phyloP scores from a whole-genome alignment of 2,888 invertebrate species.

The Cepaea hortensis region DNA sequence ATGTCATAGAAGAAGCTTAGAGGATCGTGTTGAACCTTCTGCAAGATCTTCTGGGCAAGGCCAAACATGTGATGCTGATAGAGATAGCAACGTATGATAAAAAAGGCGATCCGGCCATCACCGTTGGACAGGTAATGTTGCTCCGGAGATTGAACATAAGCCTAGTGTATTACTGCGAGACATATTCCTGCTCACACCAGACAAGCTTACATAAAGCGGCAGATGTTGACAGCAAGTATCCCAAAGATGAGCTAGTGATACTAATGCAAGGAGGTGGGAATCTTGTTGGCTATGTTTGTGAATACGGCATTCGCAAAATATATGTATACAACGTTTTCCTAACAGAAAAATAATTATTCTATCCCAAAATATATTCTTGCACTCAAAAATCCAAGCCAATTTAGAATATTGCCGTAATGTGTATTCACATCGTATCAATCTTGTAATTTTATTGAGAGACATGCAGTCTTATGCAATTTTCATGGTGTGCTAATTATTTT shows the following conservation, averaged over 20 bases:
- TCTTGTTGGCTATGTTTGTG: conserved; percentile 44
- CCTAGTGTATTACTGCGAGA: conserved; percentile 48
- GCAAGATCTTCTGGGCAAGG: not conserved
- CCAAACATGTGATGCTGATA: conserved; percentile 52
- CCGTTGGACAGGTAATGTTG: conserved; percentile 51
- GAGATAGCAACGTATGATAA: conserved; percentile 54
- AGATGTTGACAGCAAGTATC: conserved; percentile 10
- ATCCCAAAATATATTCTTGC: conserved; percentile 49
- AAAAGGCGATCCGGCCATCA: conserved; percentile 57
- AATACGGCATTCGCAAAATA: conserved; percentile 24
- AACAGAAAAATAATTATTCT: conserved; percentile 43
- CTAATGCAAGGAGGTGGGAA: conserved; percentile 58
- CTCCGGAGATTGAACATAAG: conserved; percentile 46
- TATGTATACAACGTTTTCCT: conserved; percentile 41
- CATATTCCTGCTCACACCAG: conserved; percentile 15
- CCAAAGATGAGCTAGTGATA: conserved; percentile 49
- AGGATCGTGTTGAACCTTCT: conserved; percentile 34
- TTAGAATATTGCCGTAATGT: not conserved
- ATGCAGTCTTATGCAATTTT: conserved; percentile 48
- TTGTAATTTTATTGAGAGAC: conserved; percentile 50
- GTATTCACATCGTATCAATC: conserved; percentile 39
- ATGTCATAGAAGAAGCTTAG: conserved; percentile 50
- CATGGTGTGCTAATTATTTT: conserved; percentile 44
- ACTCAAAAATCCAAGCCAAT: not conserved
- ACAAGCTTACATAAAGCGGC: conserved; percentile 24